Percentiles rank a stretch among this genome's conserved stretches.
These are phyloP conservation scores for Natrix natrix DNA, from an alignment of 2,797 vertebrate species.

Conservation along the genomic window DNA sequence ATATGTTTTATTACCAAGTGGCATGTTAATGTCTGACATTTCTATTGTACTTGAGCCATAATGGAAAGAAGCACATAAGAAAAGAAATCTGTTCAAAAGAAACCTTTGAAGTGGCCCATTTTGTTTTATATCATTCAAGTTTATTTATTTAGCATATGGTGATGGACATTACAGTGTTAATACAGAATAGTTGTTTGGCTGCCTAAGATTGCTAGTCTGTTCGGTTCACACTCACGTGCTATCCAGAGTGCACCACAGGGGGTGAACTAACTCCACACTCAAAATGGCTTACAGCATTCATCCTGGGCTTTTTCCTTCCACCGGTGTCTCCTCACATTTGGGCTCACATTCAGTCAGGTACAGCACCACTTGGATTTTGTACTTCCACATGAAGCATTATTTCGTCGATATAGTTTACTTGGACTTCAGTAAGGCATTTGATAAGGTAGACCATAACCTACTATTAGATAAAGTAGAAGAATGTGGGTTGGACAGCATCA, in stretches of 20 bases:
- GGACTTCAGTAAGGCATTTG: too few species aligned
- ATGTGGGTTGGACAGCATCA: too few species aligned
- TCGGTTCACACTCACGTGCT: not conserved
- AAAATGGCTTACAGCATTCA: not conserved
- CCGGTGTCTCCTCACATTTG: fast-evolving
- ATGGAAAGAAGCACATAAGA: conserved; percentile 55
- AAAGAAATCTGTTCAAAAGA: conserved; percentile 49
- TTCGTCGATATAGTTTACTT: too few species aligned
- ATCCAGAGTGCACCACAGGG: not conserved
- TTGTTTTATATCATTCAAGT: conserved; percentile 58
- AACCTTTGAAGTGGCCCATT: conserved; percentile 46
- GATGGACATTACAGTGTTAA: not conserved
- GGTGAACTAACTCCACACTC: not conserved
- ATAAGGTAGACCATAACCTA: too few species aligned
- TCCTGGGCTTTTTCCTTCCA: not conserved
- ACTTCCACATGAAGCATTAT: not conserved
- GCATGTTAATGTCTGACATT: conserved; percentile 64
- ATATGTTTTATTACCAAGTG: conserved; percentile 62
- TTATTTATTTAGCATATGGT: conserved; percentile 32
- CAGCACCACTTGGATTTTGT: not conserved
- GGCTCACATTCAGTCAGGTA: not conserved
- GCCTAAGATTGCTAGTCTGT: not conserved
- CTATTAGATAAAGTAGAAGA: too few species aligned
- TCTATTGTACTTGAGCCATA: conserved; percentile 61
- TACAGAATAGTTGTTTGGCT: not conserved